Evolutionary conservation across 2,797 vertebrate species (phyloP), one percentile per base, ranked within the genome.

Genomic region (Oryzias dopingdopingensis): DNA sequence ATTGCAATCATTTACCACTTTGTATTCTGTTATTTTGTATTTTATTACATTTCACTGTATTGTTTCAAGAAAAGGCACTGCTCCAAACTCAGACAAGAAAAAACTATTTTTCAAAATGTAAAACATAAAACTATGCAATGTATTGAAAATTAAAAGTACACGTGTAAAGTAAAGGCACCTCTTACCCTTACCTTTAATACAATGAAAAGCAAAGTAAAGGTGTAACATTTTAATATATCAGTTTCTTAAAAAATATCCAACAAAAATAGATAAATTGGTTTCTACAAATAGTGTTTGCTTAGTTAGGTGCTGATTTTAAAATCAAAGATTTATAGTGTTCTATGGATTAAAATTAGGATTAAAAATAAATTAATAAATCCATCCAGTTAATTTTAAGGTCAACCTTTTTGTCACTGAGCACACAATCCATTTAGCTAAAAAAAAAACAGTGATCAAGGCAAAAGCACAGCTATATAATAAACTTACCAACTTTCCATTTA

Each of bases 21-120:
- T 48, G 57, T 20, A 53, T 56, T 41, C 48, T 32, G 6, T 43
- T 14, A 68, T 65, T 78, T 75, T 58, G 46, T 74, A 50, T 22
- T 45, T 65, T 37, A 37, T 68, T 58, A 52, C 49, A 71, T 60
- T 69, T 49, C 59, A 56, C 45, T 51, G 32, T 56, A 49, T 12
- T 47, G 18, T 26, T 40, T 56, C 42, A 49, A 72, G 59, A 80
- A 84, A 90, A 90, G 87, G 88, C 86, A 90, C 86, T 67, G 73
- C 50, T 81, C 42, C 74, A 64, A 77, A 56, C 6, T 46, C 24
- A 51, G 32, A 37, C 32, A 37, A 2, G 32, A 37, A 37, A 61
- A 23, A 13, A 2, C 5, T 29, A 67, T 78, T 66, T 17, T 65
- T 4, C 42, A 49, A 32, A 20, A 26, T 40, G 23, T 40, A 26